Base-by-base conservation (phyloP, 2,797 vertebrate genomes). In the Ctenopoma multispine region DNA sequence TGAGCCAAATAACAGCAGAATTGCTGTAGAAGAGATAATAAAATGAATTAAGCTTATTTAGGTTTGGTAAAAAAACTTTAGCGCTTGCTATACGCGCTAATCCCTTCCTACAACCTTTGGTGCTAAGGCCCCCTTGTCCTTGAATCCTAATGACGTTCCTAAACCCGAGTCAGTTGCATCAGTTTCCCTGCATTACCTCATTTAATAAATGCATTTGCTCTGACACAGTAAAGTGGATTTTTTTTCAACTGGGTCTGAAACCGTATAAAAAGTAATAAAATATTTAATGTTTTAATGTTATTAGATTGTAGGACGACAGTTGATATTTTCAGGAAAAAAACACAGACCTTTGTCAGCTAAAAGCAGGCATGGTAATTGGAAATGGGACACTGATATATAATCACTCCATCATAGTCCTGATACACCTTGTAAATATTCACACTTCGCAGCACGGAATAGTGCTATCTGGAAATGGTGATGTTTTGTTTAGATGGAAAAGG, bases 381-480 rank as follows among this genome's bases (percentile, higher is more conserved):
- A 75, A 77, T 71, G 89, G 86, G 85, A 86, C 82, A 66, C 49
- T 81, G 89, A 84, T 87, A 92, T 66, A 53, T 55, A 36, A 80
- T 79, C 79, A 56, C 50, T 69, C 61, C 57, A 67, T 86, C 73
- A 71, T 27, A 67, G n/a, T 73, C 40, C 51, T 67, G 38, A 47
- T 66, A 41, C 57, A 34, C 51, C 75, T 75, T 74, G 84, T 83
- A 81, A 78, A 81, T 80, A 79, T 84, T 91, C 79, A 74, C 87
- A 88, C 74, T 27, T 60, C 44, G 46, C 43, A 36, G 21, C 59
- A 76, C 18, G 27, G 78, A 80, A 82, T 64, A 54, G 63, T 27
- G 9, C 60, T 49, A 59, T 44, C 74, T 71, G 78, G 75, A 87
- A 86, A 81, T 79, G 61, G 62, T 63, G 72, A 66, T 86, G 81